Conservation (phyloP, 2,888 invertebrate species). For the Idaea straminata region DNA sequence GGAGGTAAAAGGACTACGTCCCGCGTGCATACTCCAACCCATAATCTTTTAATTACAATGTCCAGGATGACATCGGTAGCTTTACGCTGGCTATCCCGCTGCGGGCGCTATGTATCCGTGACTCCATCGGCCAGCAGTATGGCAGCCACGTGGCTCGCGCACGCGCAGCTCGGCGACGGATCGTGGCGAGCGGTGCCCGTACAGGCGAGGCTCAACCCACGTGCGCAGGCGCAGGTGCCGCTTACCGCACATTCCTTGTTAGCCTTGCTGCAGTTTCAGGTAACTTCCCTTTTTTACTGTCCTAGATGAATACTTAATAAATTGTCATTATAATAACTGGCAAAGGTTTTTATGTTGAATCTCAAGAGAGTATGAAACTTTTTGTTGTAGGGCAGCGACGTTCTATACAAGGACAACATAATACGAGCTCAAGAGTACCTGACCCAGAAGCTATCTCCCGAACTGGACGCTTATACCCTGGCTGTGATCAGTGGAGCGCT, state of each 20-base stretch:
- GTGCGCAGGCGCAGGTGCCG: constrained; percentile 74
- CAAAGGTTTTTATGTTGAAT: no score
- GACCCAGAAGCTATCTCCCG: constrained; percentile 82
- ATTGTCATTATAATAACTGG: no score
- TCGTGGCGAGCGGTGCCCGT: constrained; percentile 82
- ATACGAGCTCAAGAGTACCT: constrained; percentile 89
- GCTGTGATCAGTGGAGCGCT: constrained; percentile 89
- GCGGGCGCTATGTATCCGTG: constrained; percentile 59
- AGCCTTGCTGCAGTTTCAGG: constrained; percentile 85
- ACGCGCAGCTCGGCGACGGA: constrained; percentile 86
- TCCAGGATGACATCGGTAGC: constrained; percentile 69
- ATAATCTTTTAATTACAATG: background rate
- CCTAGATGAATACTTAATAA: background rate
- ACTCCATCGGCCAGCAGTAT: constrained; percentile 54
- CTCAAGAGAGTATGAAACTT: no score
- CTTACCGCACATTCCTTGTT: constrained; percentile 90
- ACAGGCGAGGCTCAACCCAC: constrained; percentile 80
- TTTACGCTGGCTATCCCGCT: constrained; percentile 63
- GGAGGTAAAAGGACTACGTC: no score
- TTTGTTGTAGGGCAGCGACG: constrained; percentile 53
- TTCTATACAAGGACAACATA: constrained; percentile 82
- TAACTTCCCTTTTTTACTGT: constrained; percentile 19
- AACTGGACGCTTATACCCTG: constrained; percentile 85
- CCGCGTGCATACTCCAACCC: no score
- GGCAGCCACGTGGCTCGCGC: constrained; percentile 88